phyloP scores from a whole-genome alignment of 92 coral and sea anemone genomes.

The Isaurus tuberculatus region DNA sequence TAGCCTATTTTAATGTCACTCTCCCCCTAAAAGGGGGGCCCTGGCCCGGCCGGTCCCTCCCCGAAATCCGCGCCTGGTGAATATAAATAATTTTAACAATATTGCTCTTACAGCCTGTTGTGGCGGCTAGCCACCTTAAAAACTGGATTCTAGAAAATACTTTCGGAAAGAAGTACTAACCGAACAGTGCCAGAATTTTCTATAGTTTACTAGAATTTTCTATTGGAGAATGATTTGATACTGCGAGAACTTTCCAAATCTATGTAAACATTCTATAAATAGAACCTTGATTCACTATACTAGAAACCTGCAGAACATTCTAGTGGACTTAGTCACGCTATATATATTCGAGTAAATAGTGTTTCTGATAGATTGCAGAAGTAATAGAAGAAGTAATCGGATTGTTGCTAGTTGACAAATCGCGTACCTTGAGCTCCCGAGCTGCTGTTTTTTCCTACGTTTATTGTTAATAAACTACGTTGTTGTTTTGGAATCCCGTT shows the following conservation, averaged over 20 bases:
- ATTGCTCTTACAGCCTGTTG: neutral
- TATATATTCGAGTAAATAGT: slow-evolving; percentile 14
- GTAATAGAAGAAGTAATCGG: slow-evolving; percentile 7
- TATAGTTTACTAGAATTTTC: slow-evolving; percentile 12
- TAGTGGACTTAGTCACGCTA: slow-evolving; percentile 32
- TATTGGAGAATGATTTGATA: no score
- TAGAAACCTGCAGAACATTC: slow-evolving; percentile 22
- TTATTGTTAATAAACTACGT: no score
- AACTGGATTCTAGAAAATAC: slow-evolving; percentile 22
- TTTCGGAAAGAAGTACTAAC: slow-evolving; percentile 20
- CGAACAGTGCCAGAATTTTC: slow-evolving; percentile 6
- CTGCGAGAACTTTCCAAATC: no score
- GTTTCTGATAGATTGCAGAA: slow-evolving; percentile 9
- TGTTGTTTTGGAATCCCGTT: no score
- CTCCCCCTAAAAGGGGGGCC: no score
- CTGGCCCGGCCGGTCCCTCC: no score
- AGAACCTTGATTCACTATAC: slow-evolving; percentile 21
- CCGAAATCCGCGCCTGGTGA: no score
- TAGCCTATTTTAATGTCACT: no score
- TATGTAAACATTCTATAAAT: slow-evolving; percentile 31
- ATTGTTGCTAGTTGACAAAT: slow-evolving; percentile 29
- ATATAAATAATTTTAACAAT: no score
- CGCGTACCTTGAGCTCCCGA: slow-evolving; percentile 27
- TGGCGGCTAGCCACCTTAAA: slow-evolving; percentile 37
- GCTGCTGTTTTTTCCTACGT: no score